Conservation (phyloP, 2,888 invertebrate genomes). For the Mamestra brassicae region DNA sequence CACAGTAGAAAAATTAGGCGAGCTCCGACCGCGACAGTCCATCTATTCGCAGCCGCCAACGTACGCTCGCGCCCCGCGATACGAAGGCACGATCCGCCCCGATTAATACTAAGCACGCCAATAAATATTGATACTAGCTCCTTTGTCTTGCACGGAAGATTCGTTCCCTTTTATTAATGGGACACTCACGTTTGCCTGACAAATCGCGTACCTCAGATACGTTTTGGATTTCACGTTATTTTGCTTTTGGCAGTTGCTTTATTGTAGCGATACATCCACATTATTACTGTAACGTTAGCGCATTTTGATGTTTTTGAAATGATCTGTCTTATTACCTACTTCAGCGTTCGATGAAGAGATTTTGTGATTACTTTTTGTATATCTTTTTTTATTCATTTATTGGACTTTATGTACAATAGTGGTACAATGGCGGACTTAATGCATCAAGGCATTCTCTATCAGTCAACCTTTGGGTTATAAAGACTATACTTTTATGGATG, state of each 20-base stretch:
- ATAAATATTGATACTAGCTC: slow-evolving; percentile 90
- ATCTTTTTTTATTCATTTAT: not conserved
- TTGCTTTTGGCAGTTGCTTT: slow-evolving; percentile 55
- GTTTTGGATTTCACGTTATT: slow-evolving; percentile 68
- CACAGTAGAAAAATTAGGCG: slow-evolving; percentile 84
- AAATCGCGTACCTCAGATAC: slow-evolving; percentile 78
- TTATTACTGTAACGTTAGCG: slow-evolving; percentile 46
- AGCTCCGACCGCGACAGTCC: slow-evolving; percentile 85
- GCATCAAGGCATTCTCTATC: too few species aligned
- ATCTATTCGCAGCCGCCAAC: slow-evolving; percentile 80
- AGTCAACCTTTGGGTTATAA: too few species aligned
- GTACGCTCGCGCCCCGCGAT: slow-evolving; percentile 77
- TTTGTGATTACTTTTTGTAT: not conserved
- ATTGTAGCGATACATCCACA: slow-evolving; percentile 59
- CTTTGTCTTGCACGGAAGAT: slow-evolving; percentile 89
- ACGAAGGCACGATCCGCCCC: slow-evolving; percentile 82
- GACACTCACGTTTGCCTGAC: slow-evolving; percentile 85
- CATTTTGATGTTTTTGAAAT: slow-evolving; percentile 37
- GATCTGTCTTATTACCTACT: slow-evolving; percentile 6
- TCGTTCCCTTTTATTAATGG: slow-evolving; percentile 88
- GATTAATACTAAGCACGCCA: slow-evolving; percentile 90
- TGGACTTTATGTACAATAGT: too few species aligned
- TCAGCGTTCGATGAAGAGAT: slow-evolving; percentile 1
- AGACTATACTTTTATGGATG: too few species aligned
- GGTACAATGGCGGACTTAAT: too few species aligned